Base-by-base conservation (phyloP, 2,113 vertebrate species). In the Coracopsis vasa region DNA sequence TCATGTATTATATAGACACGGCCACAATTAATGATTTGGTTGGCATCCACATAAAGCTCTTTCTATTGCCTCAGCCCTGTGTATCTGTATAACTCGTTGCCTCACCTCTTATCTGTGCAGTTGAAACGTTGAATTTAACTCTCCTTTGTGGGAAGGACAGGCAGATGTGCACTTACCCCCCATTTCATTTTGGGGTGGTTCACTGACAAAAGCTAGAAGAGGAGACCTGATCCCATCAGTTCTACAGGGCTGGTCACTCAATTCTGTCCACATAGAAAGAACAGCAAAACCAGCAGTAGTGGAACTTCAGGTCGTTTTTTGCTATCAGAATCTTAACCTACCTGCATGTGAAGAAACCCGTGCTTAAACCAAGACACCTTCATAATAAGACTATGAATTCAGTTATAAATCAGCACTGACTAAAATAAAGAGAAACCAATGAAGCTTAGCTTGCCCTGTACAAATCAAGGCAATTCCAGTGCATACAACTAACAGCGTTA, bases 331-430 rank as follows among this genome's bases (percentile, higher is more conserved):
- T 54, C 56, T 72, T 75, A 71, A 78, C 33, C 33, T 56, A 79
- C 35, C 2, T 27, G 9, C 23, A 44, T 4, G 35, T 61, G 75
- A 87, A 75, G 44, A 91, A 92, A 65, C 3, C 3, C 44, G 39
- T 71, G 28, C 53, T 91, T 88, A 88, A 75, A 90, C 44, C 71
- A 78, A 69, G 58, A 25, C 41, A 70, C 16, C 41, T 69, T 75
- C 51, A 48, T 31, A 85, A 72, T 25, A 20, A 74, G 33, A 65
- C 33, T 37, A 42, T 28, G 86, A 92, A 78, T 54, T 84, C 50
- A 70, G 25, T 69, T 80, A 20, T 28, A 82, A 80, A 65, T 56
- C 8, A 82, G 24, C 4, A 6, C 3, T 79, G 35, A 74, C 20
- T 47, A 81, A 74, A 80, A 54, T 82, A 72, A 85, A 71, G n/a